Evolutionary conservation across 2,113 vertebrate species (phyloP).

Genomic region (Zosterops japonicus): DNA sequence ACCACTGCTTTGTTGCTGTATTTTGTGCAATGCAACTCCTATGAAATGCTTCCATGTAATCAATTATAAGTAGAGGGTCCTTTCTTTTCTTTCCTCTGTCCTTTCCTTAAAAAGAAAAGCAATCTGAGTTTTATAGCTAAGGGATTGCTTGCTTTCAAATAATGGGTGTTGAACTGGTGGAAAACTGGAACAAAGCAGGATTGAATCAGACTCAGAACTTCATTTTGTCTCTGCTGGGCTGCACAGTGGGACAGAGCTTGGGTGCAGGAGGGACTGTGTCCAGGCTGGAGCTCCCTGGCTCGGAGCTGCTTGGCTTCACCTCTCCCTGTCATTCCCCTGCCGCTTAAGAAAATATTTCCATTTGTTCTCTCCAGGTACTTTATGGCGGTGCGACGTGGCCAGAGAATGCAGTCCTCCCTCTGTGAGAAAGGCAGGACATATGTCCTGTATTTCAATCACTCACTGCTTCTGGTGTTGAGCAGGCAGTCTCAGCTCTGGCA

Average conservation of each 20-base stretch:
- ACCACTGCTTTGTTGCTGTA: neutral
- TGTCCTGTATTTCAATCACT: neutral
- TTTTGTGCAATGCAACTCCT: neutral
- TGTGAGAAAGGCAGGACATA: neutral
- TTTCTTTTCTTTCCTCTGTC: neutral
- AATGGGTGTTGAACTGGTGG: neutral
- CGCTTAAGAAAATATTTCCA: conserved; percentile 20
- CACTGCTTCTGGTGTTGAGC: neutral
- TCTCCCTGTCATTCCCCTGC: conserved; percentile 10
- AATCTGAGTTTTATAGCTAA: neutral
- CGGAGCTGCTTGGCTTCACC: neutral
- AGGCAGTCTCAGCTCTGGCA: neutral
- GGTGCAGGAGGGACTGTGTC: neutral
- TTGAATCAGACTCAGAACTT: neutral
- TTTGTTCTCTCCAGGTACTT: conserved; percentile 60
- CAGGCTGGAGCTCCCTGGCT: conserved; percentile 11
- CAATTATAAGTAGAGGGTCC: neutral
- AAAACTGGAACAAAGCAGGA: neutral
- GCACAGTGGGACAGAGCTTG: neutral
- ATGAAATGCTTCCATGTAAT: neutral
- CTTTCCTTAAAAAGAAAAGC: neutral
- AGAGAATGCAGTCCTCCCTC: neutral
- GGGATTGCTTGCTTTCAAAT: neutral
- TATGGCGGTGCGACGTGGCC: neutral
- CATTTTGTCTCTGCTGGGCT: neutral